Base-by-base conservation (phyloP, 1,140 invertebrate genomes). In the Ridgeia piscesae region DNA sequence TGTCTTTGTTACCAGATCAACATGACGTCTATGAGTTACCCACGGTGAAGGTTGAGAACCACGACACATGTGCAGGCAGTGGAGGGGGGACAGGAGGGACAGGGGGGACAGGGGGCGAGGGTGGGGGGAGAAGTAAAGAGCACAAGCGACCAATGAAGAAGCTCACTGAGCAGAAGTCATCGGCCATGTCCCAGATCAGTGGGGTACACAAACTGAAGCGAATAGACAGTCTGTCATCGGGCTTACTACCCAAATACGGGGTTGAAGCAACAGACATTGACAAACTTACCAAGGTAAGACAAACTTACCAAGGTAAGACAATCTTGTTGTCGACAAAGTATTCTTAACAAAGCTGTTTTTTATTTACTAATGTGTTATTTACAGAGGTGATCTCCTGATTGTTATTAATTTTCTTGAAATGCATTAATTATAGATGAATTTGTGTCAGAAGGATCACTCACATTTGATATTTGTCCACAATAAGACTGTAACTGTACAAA, bases 11-110 rank as follows among this genome's bases (percentile, higher is more conserved):
- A n/a, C 58, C 96, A 99, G 98, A 99, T 96, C 99, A 99, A 96
- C 98, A 99, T 96, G 98, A 99, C 96, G 98, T 99, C 95, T 96
- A 99, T 94, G 99, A 99, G 96, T 96, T 99, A 93, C 98, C 98
- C 48, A 98, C 98, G 34, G 96, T 99, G 34, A 95, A 95, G 92
- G 94, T 95, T n/a, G 95, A 95, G n/a, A 94, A 95, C 48, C 92
- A 93, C 35, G 93, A 92, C 33, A 11, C 35, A 34, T 90, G 35
- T 27, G 8, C 35, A 77, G 27, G 58, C 58, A 77, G 58, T 21
- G 6, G 58, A 8, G 58, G 58, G 58, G 58, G 6, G 27, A 77
- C 8, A 21, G 48, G 8, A 50, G 0, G 48, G 48, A n/a, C 42
- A 42, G 58, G 6, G 14, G 17, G 58, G 27, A 2, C 27, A 21